Conservation (phyloP, 2,797 vertebrate genomes). For the Peromyscus nudipes region DNA sequence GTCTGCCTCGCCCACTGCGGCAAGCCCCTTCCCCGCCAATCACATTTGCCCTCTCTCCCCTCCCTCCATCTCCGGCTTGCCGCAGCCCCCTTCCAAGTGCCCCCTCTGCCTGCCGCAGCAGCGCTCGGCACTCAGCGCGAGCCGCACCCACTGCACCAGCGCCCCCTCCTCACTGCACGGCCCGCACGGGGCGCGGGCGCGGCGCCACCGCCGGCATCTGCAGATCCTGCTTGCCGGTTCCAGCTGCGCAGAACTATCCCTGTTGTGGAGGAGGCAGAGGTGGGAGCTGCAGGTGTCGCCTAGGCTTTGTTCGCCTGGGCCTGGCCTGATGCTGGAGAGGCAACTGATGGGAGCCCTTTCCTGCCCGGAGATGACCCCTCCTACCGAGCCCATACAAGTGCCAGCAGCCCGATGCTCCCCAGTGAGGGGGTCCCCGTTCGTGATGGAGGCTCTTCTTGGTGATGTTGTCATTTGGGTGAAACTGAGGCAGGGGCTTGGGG, state of each 20-base stretch:
- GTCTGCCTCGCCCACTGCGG: conserved; percentile 72
- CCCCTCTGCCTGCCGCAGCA: not conserved
- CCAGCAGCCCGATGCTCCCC: not conserved
- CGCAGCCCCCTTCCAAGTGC: conserved; percentile 23
- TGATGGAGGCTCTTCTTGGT: conserved; percentile 29
- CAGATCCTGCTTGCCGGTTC: conserved; percentile 6
- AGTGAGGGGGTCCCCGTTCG: not conserved
- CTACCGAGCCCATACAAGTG: not conserved
- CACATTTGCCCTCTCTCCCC: not conserved
- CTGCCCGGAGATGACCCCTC: not conserved
- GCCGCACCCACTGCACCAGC: not conserved
- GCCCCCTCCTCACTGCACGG: not conserved
- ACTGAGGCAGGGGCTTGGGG: not conserved
- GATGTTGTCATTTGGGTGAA: conserved; percentile 63
- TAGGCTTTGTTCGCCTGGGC: conserved; percentile 46
- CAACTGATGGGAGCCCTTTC: not conserved
- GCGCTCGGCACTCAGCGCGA: not conserved
- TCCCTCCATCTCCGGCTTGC: not conserved
- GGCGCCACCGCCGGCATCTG: not conserved
- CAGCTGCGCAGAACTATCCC: not conserved
- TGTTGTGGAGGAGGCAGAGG: not conserved
- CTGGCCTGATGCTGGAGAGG: not conserved
- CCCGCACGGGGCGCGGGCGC: not conserved
- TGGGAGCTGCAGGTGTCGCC: not conserved
- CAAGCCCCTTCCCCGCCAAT: conserved; percentile 80